A percentile compares a stretch with the other conserved stretches of the same genome.
These are phyloP conservation scores for Agrotis exclamationis DNA, from an alignment of 2,888 invertebrate genomes.

Conservation along the genomic window DNA sequence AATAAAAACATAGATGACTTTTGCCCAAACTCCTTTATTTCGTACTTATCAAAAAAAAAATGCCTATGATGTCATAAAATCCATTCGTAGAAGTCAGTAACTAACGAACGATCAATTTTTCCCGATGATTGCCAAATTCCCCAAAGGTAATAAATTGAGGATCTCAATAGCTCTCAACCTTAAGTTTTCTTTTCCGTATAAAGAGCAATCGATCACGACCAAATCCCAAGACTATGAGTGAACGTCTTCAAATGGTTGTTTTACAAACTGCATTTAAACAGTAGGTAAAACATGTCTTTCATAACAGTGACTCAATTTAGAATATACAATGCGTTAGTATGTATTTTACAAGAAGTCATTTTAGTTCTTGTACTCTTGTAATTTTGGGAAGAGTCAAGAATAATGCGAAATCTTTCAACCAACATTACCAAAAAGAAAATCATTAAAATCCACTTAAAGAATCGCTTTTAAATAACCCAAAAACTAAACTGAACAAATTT, in stretches of 20 bases:
- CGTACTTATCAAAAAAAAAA: neutral
- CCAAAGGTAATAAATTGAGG: neutral
- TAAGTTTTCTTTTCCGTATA: constrained; percentile 11
- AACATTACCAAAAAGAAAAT: neutral
- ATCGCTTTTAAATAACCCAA: constrained; percentile 7
- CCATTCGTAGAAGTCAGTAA: neutral
- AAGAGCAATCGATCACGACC: constrained; percentile 20
- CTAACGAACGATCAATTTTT: neutral
- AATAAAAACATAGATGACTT: neutral
- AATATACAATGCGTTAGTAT: too few species aligned
- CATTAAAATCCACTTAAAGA: neutral
- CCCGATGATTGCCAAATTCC: constrained; percentile 4
- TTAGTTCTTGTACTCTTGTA: too few species aligned
- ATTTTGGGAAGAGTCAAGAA: too few species aligned
- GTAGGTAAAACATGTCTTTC: too few species aligned
- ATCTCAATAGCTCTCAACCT: constrained; percentile 16
- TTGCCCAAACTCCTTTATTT: neutral
- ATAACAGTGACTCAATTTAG: too few species aligned
- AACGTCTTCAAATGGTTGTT: too few species aligned
- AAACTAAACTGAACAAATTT: constrained; percentile 22
- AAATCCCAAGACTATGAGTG: constrained; percentile 22
- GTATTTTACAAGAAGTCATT: too few species aligned
- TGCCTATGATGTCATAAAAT: constrained; percentile 5
- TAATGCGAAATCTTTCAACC: neutral
- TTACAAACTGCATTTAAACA: too few species aligned